phyloP scores from a whole-genome alignment of 1,140 invertebrate genomes.

The Nasonia longicornis region DNA sequence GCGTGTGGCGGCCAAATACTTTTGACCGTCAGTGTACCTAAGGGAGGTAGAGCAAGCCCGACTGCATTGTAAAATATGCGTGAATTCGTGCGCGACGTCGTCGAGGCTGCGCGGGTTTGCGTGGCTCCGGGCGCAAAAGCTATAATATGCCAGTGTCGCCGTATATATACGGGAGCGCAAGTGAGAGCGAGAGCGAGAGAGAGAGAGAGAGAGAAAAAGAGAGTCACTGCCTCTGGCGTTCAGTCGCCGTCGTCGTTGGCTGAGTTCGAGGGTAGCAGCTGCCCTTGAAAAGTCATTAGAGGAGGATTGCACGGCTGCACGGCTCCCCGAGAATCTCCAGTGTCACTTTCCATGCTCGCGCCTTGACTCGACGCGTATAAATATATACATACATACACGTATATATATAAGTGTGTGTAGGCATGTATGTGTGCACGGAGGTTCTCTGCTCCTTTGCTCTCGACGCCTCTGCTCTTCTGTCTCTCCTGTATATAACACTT shows the following conservation, averaged over 20 bases:
- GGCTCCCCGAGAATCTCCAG: conserved; percentile 3
- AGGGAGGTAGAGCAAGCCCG: neutral
- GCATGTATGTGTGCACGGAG: neutral
- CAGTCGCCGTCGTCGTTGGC: neutral
- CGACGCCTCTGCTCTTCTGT: neutral
- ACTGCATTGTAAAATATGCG: conserved; percentile 13
- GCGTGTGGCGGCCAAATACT: neutral
- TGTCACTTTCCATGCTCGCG: conserved; percentile 2
- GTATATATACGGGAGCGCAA: neutral
- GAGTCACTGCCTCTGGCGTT: neutral
- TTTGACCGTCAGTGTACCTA: neutral
- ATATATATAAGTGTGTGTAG: no score
- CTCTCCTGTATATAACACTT: conserved; percentile 6
- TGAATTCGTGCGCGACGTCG: neutral
- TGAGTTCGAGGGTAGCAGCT: neutral
- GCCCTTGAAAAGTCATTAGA: conserved; percentile 38
- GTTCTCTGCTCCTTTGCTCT: neutral
- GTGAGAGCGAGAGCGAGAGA: neutral
- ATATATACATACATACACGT: neutral
- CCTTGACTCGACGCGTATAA: neutral
- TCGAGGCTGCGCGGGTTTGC: neutral
- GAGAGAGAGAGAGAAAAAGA: neutral
- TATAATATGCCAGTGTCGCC: neutral
- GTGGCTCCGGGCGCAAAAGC: neutral
- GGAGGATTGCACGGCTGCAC: neutral